A percentile compares a stretch with the other conserved stretches of the same genome.
phyloP scores from a whole-genome alignment of 1,140 invertebrate genomes.

The Psilanteris sp. region DNA sequence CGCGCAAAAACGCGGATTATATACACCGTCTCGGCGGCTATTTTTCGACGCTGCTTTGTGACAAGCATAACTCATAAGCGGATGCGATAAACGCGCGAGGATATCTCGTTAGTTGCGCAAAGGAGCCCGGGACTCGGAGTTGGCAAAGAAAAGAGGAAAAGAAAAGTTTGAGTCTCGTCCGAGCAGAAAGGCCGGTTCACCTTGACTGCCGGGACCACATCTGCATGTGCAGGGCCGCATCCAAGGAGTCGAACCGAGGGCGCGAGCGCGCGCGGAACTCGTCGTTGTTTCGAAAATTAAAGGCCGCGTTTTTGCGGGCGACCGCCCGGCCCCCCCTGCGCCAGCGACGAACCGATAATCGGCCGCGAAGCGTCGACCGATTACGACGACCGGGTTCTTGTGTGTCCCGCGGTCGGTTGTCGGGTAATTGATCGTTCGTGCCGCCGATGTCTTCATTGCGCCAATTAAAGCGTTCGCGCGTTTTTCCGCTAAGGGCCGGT shows the following conservation, averaged over 20 bases:
- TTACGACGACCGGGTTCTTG: no score
- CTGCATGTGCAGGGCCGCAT: slow-evolving; percentile 72
- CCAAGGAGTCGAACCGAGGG: slow-evolving; percentile 48
- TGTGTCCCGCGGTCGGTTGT: no score
- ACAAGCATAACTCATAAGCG: slow-evolving; percentile 53
- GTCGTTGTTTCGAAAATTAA: no score
- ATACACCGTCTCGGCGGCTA: slow-evolving; percentile 24
- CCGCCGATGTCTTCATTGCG: no score
- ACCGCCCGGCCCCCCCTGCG: no score
- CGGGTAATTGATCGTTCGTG: no score
- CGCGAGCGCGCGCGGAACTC: slow-evolving; percentile 15
- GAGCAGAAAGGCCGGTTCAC: slow-evolving; percentile 75
- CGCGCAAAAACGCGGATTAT: slow-evolving; percentile 39
- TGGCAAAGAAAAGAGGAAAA: slow-evolving; percentile 66
- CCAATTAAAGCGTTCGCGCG: no score
- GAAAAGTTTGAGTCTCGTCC: slow-evolving; percentile 68
- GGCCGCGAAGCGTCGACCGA: no score
- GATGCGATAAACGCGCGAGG: slow-evolving; percentile 65
- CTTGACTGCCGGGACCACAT: slow-evolving; percentile 76
- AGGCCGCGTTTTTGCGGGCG: no score
- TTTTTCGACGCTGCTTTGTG: slow-evolving; percentile 47
- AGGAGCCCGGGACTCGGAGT: slow-evolving; percentile 52
- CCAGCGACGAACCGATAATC: no score
- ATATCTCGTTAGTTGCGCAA: slow-evolving; percentile 74
- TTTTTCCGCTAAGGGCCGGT: no score